phyloP scores from a whole-genome alignment of 2,888 invertebrate genomes.

The Himalopsyche anomala region DNA sequence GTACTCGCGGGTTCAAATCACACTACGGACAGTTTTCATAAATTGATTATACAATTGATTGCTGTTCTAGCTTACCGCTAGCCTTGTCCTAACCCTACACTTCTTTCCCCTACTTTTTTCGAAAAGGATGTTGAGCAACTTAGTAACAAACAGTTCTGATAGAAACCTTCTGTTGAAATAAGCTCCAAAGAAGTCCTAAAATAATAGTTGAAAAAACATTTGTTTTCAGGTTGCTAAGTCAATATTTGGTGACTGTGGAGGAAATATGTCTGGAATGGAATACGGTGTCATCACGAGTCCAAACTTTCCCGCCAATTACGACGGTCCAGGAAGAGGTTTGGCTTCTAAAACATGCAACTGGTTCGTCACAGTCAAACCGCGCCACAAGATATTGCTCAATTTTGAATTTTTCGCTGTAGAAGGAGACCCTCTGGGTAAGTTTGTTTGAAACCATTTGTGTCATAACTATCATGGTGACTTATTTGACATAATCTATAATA shows the following conservation, averaged over 20 bases:
- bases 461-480: not conserved
- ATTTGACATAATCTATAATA: not conserved
- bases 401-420: constrained; percentile 96
- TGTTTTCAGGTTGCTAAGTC: constrained; percentile 82
- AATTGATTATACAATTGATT: no score
- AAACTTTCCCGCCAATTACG: constrained; percentile 93
- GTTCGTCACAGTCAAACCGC: constrained; percentile 92
- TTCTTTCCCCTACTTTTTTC: no score
- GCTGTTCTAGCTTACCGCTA: no score
- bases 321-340: constrained; percentile 85
- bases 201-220: not conserved
- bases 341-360: constrained; percentile 97
- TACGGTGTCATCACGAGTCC: constrained; percentile 92
- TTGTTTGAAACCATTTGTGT: not conserved
- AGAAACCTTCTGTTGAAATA: no score
- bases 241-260: constrained; percentile 94
- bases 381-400: constrained; percentile 92
- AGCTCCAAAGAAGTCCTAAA: not conserved
- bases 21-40: no score
- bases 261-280: constrained; percentile 90
- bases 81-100: no score
- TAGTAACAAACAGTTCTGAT: no score
- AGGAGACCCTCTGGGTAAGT: constrained; percentile 90
- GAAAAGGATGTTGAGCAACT: no score
- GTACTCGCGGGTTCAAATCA: no score